Evolutionary conservation across 2,888 invertebrate species (phyloP).

Genomic region (Ormyrus nitidulus): DNA sequence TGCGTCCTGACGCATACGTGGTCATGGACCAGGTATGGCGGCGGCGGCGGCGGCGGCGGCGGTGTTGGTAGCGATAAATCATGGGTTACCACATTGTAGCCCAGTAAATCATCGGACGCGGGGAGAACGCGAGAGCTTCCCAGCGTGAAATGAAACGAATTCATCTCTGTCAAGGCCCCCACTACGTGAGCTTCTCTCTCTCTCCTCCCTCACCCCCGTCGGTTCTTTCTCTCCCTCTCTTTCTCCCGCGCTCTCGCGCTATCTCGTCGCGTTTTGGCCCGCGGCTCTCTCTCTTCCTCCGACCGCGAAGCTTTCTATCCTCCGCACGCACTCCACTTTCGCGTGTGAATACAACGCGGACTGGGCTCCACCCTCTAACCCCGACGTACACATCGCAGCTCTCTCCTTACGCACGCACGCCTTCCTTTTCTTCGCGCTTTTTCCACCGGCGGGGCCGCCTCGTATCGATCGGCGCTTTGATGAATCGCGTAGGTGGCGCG

Average conservation of each 20-base stretch:
- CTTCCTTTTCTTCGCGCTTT: neutral
- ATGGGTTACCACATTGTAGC: conserved; percentile 84
- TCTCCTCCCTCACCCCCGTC: conserved; percentile 66
- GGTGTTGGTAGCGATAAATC: conserved; percentile 81
- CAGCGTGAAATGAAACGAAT: conserved; percentile 77
- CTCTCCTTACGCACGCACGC: conserved; percentile 6
- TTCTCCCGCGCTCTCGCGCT: conserved; percentile 57
- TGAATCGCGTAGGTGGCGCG: conserved; percentile 34
- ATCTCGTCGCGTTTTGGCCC: conserved; percentile 57
- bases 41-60: conserved; percentile 27
- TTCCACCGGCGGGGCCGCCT: neutral
- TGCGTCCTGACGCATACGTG: conserved; percentile 65
- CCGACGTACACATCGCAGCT: conserved; percentile 13
- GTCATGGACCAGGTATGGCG: conserved; percentile 72
- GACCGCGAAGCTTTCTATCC: conserved; percentile 69
- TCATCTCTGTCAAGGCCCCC: conserved; percentile 76
- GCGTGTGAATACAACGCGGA: neutral
- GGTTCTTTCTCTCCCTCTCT: conserved; percentile 52
- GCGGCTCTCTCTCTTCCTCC: conserved; percentile 63
- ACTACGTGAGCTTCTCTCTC: conserved; percentile 65
- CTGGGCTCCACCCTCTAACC: conserved; percentile 26
- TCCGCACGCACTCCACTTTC: conserved; percentile 65
- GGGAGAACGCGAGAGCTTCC: conserved; percentile 75
- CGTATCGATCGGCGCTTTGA: conserved; percentile 51
- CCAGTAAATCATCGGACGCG: conserved; percentile 80